phyloP scores from a whole-genome alignment of 2,888 invertebrate genomes.

The Dolomedes plantarius region DNA sequence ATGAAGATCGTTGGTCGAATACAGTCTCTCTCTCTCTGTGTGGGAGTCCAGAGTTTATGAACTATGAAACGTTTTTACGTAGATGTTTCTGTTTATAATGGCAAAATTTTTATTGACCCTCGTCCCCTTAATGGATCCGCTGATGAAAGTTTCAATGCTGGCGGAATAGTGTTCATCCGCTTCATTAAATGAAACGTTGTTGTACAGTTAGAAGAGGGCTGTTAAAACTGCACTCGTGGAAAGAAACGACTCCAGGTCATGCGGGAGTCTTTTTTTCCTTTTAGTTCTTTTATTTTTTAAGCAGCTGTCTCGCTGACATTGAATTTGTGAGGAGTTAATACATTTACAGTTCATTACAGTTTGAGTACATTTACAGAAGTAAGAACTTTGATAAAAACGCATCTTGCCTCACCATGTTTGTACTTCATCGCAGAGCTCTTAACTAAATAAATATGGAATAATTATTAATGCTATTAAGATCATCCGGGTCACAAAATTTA shows the following conservation, averaged over 20 bases:
- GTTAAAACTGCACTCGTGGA: neutral
- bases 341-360: no score
- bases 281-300: neutral
- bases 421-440: no score
- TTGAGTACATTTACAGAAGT: no score
- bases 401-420: no score
- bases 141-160: constrained; percentile 65
- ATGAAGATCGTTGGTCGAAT: neutral
- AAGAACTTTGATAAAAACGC: no score
- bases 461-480: no score
- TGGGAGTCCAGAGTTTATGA: constrained; percentile 38
- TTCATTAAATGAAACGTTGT: constrained; percentile 10
- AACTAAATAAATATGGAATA: no score
- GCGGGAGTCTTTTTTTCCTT: neutral
- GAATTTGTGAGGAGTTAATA: neutral
- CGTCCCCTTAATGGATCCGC: constrained; percentile 52
- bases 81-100: constrained; percentile 70
- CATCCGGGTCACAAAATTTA: no score
- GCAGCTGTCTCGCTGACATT: neutral
- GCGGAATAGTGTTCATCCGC: constrained; percentile 5
- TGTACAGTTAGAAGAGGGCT: neutral
- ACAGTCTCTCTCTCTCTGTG: neutral
- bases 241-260: neutral
- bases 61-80: constrained; percentile 64
- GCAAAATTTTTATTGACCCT: constrained; percentile 65